These are phyloP conservation scores for Amblyjoppa fuscipennis DNA, from an alignment of 2,888 invertebrate species.

Conservation along the genomic window DNA sequence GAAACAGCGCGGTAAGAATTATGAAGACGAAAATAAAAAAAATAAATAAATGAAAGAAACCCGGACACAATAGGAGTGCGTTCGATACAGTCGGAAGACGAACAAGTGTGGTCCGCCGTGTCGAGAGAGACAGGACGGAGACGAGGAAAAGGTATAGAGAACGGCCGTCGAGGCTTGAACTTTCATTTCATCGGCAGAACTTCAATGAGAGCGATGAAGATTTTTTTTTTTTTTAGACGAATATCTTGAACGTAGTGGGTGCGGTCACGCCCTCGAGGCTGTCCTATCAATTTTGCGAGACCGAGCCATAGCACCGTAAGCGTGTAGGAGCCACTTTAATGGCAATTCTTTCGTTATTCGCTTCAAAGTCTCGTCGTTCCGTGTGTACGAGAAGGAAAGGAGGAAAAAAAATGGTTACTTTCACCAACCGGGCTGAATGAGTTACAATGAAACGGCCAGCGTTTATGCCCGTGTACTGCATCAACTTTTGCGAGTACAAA, in stretches of 20 bases:
- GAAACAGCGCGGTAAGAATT: conserved; percentile 20
- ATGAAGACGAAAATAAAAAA: conserved; percentile 29
- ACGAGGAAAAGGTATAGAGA: conserved; percentile 14
- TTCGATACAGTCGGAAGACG: conserved; percentile 11
- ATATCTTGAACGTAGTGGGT: conserved; percentile 37
- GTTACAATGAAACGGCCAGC: conserved; percentile 51
- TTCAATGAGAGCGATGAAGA: conserved; percentile 45
- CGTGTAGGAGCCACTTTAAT: conserved; percentile 48
- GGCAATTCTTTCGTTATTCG: conserved; percentile 48
- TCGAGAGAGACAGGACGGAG: conserved; percentile 21
- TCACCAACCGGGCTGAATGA: conserved; percentile 62
- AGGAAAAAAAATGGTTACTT: conserved; percentile 51
- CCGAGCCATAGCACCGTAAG: conserved; percentile 7
- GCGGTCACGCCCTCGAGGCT: conserved; percentile 60
- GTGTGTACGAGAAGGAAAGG: not conserved
- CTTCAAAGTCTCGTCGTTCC: conserved; percentile 28
- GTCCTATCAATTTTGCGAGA: conserved; percentile 63
- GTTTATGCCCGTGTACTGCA: conserved; percentile 37
- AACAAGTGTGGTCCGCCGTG: conserved; percentile 17
- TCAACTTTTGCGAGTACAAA: conserved; percentile 34
- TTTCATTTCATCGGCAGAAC: conserved; percentile 57
- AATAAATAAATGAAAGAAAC: not conserved
- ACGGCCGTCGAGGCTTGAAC: conserved; percentile 35
- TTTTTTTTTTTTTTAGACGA: conserved; percentile 10
- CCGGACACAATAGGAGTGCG: conserved; percentile 35